Evolutionary conservation across 1,140 invertebrate species (phyloP).

Genomic region (Brachionus koreanus): DNA sequence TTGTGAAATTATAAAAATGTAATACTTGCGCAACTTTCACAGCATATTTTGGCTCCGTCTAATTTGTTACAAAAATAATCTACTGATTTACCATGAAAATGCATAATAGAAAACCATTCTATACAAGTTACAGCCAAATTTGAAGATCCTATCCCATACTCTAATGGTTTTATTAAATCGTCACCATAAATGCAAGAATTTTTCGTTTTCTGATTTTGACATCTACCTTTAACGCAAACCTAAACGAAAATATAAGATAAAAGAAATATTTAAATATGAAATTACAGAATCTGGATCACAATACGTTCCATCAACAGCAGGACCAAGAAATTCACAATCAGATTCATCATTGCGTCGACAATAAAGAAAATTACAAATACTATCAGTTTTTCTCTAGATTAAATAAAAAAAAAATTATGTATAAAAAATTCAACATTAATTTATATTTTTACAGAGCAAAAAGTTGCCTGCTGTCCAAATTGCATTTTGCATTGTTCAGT

Average conservation of each 20-base stretch:
- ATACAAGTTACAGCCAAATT: not conserved
- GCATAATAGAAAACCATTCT: not conserved
- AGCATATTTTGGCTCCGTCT: not conserved
- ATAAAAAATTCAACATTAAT: not conserved
- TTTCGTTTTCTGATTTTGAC: not conserved
- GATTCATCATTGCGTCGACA: not conserved
- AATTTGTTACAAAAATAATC: not conserved
- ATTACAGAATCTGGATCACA: not conserved
- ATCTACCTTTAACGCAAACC: not conserved
- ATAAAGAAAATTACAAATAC: not conserved
- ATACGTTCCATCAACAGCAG: not conserved
- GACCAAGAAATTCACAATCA: not conserved
- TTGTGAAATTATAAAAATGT: not conserved
- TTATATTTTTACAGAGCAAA: not conserved
- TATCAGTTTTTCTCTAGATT: not conserved
- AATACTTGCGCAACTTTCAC: not conserved
- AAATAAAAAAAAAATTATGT: not conserved
- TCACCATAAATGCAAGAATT: conserved; percentile 8
- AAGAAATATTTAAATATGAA: not conserved
- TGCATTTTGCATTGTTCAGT: not conserved
- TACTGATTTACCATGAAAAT: not conserved
- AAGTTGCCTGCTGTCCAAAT: not conserved
- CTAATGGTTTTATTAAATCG: not conserved
- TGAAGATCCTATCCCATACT: not conserved
- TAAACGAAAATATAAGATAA: not conserved